phyloP scores from a whole-genome alignment of 2,113 vertebrate species.

The Perca flavescens region DNA sequence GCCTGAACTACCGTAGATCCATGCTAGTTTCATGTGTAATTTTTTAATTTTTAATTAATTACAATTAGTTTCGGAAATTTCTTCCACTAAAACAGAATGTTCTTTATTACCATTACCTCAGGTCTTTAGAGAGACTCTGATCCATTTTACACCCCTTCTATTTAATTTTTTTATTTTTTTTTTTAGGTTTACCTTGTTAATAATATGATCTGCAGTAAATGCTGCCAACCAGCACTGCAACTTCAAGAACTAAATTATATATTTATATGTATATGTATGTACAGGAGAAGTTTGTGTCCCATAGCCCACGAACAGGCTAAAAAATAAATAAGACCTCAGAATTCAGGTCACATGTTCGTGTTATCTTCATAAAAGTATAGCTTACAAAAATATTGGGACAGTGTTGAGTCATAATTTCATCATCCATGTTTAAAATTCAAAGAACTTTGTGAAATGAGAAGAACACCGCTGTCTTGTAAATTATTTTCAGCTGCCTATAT shows the following conservation, averaged over 20 bases:
- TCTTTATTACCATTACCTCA: too few species aligned
- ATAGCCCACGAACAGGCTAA: fast-evolving
- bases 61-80: too few species aligned
- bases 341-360: conserved; percentile 5
- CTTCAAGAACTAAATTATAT: not conserved
- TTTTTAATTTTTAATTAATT: too few species aligned
- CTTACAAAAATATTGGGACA: not conserved
- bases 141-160: too few species aligned
- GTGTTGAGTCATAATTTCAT: conserved; percentile 59
- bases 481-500: not conserved
- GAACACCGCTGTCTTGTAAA: conserved; percentile 9
- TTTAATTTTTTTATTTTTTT: too few species aligned
- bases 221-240: not conserved
- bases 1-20: too few species aligned
- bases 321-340: not conserved
- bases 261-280: not conserved
- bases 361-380: conserved; percentile 13
- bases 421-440: conserved; percentile 40
- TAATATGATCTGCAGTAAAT: too few species aligned
- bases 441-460: conserved; percentile 15
- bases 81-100: too few species aligned
- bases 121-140: too few species aligned
- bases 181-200: too few species aligned
- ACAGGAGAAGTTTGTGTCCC: not conserved
- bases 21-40: too few species aligned